Percentiles rank a stretch among this genome's conserved stretches.
These are phyloP conservation scores for Rhinopithecus roxellana DNA, from an alignment of 2,113 vertebrate species.

Conservation along the genomic window DNA sequence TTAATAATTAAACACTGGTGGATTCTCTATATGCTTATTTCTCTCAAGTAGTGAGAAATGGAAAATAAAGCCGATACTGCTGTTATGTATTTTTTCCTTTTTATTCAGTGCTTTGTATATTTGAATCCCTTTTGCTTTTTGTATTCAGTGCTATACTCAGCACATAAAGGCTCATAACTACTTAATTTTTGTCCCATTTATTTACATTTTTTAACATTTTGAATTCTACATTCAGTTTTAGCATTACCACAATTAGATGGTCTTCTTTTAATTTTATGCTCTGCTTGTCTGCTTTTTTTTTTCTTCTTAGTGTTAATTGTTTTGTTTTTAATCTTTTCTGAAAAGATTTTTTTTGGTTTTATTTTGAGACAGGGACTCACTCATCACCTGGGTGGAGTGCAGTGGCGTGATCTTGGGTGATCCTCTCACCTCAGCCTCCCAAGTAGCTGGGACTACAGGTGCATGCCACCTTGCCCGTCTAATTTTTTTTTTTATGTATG, in stretches of 20 bases:
- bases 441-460: no score
- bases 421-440: no score
- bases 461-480: no score
- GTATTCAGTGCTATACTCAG: background rate
- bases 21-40: background rate
- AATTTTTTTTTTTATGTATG: no score
- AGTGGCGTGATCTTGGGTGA: no score
- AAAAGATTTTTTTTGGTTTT: background rate
- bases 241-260: background rate
- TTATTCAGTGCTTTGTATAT: background rate
- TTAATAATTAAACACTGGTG: background rate
- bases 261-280: background rate
- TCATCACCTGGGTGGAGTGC: no score
- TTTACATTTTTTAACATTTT: conserved; percentile 3
- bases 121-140: background rate
- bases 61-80: background rate
- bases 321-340: conserved; percentile 31
- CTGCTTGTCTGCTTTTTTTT: background rate
- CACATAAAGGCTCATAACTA: background rate
- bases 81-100: background rate
- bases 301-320: background rate
- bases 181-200: background rate
- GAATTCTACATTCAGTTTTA: conserved; percentile 24
- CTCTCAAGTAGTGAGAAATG: background rate
- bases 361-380: no score